Percentiles rank a stretch among this genome's conserved stretches.
Conservation (phyloP, 2,888 invertebrate species). For the Andrena flavipes region DNA sequence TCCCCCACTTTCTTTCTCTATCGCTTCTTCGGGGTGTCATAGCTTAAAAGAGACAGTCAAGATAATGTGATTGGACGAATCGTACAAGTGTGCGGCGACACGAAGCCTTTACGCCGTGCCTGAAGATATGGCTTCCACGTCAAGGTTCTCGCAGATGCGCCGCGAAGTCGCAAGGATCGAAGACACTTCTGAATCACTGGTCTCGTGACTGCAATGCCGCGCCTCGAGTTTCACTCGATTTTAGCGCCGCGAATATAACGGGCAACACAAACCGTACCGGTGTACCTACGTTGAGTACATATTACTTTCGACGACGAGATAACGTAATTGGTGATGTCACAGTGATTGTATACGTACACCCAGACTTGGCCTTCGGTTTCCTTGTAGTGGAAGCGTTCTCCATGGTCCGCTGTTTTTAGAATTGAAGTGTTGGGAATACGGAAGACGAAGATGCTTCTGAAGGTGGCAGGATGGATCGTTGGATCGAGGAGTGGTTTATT, state of each 20-base stretch:
- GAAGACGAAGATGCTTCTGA: too few relatives aligned
- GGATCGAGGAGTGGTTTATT: background rate
- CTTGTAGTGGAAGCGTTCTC: too few relatives aligned
- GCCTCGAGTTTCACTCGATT: too few relatives aligned
- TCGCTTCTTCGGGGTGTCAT: conserved; percentile 18
- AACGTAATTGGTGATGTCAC: too few relatives aligned
- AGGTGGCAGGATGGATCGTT: background rate
- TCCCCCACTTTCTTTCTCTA: background rate
- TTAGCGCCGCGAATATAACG: too few relatives aligned
- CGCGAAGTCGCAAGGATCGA: conserved; percentile 4
- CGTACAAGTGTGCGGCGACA: conserved; percentile 59
- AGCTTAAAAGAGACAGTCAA: conserved; percentile 51
- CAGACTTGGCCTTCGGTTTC: too few relatives aligned
- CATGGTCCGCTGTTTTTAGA: too few relatives aligned
- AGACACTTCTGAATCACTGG: background rate
- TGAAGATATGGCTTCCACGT: conserved; percentile 70
- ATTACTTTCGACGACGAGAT: too few relatives aligned
- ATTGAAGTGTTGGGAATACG: too few relatives aligned
- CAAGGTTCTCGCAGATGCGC: conserved; percentile 35
- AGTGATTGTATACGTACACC: too few relatives aligned
- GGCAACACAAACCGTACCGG: too few relatives aligned
- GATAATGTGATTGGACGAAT: conserved; percentile 76
- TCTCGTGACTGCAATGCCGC: background rate
- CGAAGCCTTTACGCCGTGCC: conserved; percentile 64
- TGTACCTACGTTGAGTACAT: too few relatives aligned